phyloP scores from a whole-genome alignment of 37 sponge, comb jelly and placozoan species.

The Ianthella basta region DNA sequence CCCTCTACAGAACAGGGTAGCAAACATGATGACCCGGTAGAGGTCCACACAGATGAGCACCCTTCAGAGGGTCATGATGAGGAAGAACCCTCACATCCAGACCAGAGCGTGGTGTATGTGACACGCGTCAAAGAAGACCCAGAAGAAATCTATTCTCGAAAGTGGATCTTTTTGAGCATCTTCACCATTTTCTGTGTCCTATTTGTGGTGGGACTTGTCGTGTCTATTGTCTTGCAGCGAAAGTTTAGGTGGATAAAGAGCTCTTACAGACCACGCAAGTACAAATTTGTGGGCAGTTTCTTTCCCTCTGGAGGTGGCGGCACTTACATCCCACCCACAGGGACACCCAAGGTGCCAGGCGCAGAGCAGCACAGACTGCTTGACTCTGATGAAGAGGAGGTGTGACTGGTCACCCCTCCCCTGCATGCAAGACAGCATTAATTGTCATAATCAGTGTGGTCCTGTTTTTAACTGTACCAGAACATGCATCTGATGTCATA shows the following conservation, averaged over 20 bases:
- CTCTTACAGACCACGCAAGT: neutral
- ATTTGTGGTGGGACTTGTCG: neutral
- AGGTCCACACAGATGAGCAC: neutral
- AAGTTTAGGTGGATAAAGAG: constrained; percentile 4
- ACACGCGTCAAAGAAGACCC: too few species aligned
- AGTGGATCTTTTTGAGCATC: neutral
- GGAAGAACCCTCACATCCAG: too few species aligned
- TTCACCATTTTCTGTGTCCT: neutral
- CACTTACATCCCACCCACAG: constrained; percentile 28
- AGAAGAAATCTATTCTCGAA: too few species aligned
- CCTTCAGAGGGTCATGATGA: too few species aligned
- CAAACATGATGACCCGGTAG: too few species aligned
- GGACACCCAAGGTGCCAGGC: constrained; percentile 34
- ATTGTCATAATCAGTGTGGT: too few species aligned
- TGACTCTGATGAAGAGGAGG: constrained; percentile 31
- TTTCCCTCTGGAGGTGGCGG: neutral
- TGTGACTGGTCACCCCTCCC: neutral
- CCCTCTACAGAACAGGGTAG: too few species aligned
- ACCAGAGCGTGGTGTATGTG: too few species aligned
- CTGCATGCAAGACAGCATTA: too few species aligned
- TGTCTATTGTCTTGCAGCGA: constrained; percentile 1
- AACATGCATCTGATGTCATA: too few species aligned
- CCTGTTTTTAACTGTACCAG: too few species aligned
- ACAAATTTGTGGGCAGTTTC: constrained; percentile 2
- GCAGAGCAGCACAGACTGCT: constrained; percentile 2